Base-by-base conservation (phyloP, 2,113 vertebrate genomes). In the Ellobius talpinus region DNA sequence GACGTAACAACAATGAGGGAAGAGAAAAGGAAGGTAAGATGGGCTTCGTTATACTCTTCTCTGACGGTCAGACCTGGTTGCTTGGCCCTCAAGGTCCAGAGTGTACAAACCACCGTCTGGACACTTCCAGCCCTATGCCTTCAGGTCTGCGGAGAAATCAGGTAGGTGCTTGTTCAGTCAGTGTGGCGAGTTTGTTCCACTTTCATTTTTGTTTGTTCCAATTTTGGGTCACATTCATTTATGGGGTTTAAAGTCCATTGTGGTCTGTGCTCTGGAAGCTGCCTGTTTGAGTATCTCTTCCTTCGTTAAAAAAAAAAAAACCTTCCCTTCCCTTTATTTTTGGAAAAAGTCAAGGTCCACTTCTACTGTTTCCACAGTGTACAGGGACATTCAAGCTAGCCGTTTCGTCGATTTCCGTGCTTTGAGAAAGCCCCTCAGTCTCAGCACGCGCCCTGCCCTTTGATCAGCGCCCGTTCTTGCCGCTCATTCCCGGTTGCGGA, bases 381-480 rank as follows among this genome's bases (percentile, higher is more conserved):
- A 23, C 42, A 16, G 1, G 13, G 19, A 52, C 17, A 12, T 86
- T 42, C 24, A n/a, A 82, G 45, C 17, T 39, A 31, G 31, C 6
- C 13, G 65, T 85, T 90, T 42, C 78, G 65, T 92, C 77, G 79
- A 31, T 33, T 10, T 45, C 2, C n/a, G 26, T 19, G 74, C 13
- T 65, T 50, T 24, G 17, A 55, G 45, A 45, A 87, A 74, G 61
- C 10, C 42, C 13, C 11, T 39, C 26, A 0, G 0, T 39, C 76
- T 90, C 26, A 23, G 72, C 19, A 47, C 5, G n/a, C 14, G 12
- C 29, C 36, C 2, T 1, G 52, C 50, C 47, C 47, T 33, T 2
- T 2, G 0, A 1, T 1, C 16, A 7, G 36, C 6, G 0, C 17
- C 89, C 3, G 2, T 11, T n/a, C 3, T 1, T 7, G 8, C 55